Percentiles rank a stretch among this genome's conserved stretches.
Evolutionary conservation across 2,113 vertebrate genomes (phyloP).

Genomic region (Prionailurus viverrinus): DNA sequence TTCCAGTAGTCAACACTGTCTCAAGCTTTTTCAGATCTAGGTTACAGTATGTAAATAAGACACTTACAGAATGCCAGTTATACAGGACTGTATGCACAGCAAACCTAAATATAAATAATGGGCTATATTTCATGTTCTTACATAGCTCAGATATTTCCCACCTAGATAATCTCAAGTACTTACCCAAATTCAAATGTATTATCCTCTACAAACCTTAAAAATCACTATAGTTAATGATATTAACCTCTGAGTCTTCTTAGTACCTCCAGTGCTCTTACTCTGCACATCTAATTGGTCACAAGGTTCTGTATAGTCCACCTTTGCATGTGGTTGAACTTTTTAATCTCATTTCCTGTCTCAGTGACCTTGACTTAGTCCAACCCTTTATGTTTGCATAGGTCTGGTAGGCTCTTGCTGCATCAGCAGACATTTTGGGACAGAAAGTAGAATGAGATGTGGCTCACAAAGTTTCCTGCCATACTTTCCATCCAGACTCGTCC

Average conservation of each 20-base stretch:
- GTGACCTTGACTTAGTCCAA: background rate
- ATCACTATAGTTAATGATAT: background rate
- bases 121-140: background rate
- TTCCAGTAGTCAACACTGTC: background rate
- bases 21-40: background rate
- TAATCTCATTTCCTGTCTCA: background rate
- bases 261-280: background rate
- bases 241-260: background rate
- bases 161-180: background rate
- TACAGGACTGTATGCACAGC: rapidly evolving
- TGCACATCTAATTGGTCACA: background rate
- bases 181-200: background rate
- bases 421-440: background rate
- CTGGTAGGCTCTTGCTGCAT: background rate
- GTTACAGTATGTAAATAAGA: background rate
- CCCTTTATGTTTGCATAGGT: background rate
- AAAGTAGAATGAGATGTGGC: background rate
- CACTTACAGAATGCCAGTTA: background rate
- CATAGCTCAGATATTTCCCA: constrained; percentile 4
- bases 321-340: background rate
- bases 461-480: background rate
- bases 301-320: background rate
- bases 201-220: background rate
- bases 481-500: background rate
- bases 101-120: background rate